A percentile compares a stretch with the other conserved stretches of the same genome.
phyloP scores from a whole-genome alignment of 92 coral and sea anemone genomes.

The Porites cylindrica region DNA sequence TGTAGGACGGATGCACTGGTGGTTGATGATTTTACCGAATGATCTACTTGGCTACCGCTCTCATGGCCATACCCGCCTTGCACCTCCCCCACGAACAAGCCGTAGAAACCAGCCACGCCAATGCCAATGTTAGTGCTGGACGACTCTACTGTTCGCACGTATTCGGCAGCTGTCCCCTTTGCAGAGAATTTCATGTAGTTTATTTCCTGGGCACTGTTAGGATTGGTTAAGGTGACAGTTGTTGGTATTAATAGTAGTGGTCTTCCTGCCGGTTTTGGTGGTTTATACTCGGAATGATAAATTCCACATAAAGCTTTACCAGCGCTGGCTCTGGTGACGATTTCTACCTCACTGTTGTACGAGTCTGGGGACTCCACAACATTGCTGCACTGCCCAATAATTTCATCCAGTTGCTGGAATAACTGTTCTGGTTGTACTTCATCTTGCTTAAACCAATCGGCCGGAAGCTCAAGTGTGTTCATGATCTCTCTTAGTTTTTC shows the following conservation, averaged over 20 bases:
- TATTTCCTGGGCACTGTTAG: slow-evolving; percentile 17
- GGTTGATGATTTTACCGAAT: background rate
- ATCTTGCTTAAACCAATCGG: slow-evolving; percentile 44
- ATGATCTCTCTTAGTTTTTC: slow-evolving; percentile 23
- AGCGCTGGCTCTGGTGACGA: slow-evolving; percentile 43
- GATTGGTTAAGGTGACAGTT: slow-evolving; percentile 25
- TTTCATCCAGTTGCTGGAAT: slow-evolving; percentile 30
- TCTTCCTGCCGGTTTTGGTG: slow-evolving; percentile 27
- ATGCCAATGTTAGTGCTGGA: slow-evolving; percentile 48
- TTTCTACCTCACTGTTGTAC: slow-evolving; percentile 44
- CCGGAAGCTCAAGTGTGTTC: slow-evolving; percentile 40
- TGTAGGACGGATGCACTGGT: slow-evolving; percentile 45
- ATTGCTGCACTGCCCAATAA: slow-evolving; percentile 19
- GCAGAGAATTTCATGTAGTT: slow-evolving; percentile 38
- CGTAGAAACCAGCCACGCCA: slow-evolving; percentile 35
- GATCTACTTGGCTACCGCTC: background rate
- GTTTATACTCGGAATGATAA: slow-evolving; percentile 42
- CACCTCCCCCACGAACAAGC: slow-evolving; percentile 29
- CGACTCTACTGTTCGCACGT: slow-evolving; percentile 31
- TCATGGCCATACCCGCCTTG: slow-evolving; percentile 17
- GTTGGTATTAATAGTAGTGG: slow-evolving; percentile 40
- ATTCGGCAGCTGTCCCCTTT: slow-evolving; percentile 18
- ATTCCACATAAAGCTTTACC: slow-evolving; percentile 57
- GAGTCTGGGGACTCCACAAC: slow-evolving; percentile 33
- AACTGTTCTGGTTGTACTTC: slow-evolving; percentile 17